These are phyloP conservation scores for Stigmatopora argus DNA, from an alignment of 2,113 vertebrate genomes.

Conservation along the genomic window DNA sequence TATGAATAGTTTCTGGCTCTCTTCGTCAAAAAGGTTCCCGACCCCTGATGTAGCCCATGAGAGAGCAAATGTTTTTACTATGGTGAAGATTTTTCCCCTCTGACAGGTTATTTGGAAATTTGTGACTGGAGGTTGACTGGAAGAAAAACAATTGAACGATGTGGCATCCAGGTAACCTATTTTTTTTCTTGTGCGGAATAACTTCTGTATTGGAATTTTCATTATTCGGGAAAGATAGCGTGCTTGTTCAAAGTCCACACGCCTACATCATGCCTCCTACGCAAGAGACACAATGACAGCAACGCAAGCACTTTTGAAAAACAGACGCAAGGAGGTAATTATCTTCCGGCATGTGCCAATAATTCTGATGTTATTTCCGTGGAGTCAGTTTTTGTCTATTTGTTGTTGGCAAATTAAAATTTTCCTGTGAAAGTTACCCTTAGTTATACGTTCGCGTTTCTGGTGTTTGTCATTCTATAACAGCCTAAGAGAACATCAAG, in stretches of 20 bases:
- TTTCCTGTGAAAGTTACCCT: neutral
- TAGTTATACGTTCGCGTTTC: neutral
- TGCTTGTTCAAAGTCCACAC: neutral
- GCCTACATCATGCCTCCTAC: neutral
- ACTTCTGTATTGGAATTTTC: neutral
- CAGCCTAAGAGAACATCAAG: neutral
- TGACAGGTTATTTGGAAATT: neutral
- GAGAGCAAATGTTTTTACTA: neutral
- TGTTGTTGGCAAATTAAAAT: neutral
- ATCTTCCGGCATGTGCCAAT: neutral
- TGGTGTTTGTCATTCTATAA: neutral
- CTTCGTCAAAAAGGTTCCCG: no score
- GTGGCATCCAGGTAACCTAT: neutral
- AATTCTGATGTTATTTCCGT: neutral
- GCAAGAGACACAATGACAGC: conserved; percentile 7
- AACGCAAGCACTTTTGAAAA: neutral
- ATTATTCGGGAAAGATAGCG: neutral
- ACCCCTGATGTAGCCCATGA: no score
- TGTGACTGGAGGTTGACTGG: neutral
- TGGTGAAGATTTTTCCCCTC: neutral
- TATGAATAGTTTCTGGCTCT: no score
- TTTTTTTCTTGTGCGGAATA: neutral
- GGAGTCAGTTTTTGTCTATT: neutral
- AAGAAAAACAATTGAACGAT: neutral
- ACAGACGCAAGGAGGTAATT: neutral